Base-by-base conservation (phyloP, 1,140 invertebrate genomes). In the Vanessa tameamea region DNA sequence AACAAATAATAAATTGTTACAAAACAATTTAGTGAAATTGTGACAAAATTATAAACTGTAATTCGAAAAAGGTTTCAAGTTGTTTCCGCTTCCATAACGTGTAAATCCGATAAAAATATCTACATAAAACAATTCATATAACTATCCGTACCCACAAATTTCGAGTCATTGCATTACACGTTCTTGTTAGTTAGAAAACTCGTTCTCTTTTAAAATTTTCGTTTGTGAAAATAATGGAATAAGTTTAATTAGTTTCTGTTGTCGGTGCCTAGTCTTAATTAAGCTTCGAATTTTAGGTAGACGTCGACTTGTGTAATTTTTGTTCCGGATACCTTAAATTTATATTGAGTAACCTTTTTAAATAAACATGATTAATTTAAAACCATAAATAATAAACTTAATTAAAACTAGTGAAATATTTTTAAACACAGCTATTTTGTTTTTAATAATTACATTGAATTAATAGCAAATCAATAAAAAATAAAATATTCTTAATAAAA, bases 241-340 rank as follows among this genome's bases (percentile, higher is more conserved):
- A 88, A 88, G 83, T 90, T 90, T 88, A 90, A 90, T 89, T 88
- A 87, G 86, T 86, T 88, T 82, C 73, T 78, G 78, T 78, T 84
- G 78, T 83, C 74, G 78, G 81, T 82, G 76, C 78, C 79, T 84
- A 82, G 79, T 83, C 82, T 86, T 90, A 90, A 90, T 89, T 87
- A 90, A 85, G 84, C 80, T 86, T 87, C 83, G 82, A 82, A 83
- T 80, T 84, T 76, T 68, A 11, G 26, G 23, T 59, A 53, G 51
- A 9, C 5, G 6, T 43, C 3, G 51, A 53, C 51, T 20, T 20
- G 37, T 16, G 51, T 53, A 53, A n/a, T 16, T 53, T n/a, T 53
- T 53, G n/a, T 53, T 53, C 51, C 51, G n/a, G 51, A 16, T 5
- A 16, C n/a, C 51, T 31, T 51, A 7, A 16, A 16, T 53, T 53